Evolutionary conservation across 1,140 invertebrate genomes (phyloP).

Genomic region (Apocrypta bakeri): DNA sequence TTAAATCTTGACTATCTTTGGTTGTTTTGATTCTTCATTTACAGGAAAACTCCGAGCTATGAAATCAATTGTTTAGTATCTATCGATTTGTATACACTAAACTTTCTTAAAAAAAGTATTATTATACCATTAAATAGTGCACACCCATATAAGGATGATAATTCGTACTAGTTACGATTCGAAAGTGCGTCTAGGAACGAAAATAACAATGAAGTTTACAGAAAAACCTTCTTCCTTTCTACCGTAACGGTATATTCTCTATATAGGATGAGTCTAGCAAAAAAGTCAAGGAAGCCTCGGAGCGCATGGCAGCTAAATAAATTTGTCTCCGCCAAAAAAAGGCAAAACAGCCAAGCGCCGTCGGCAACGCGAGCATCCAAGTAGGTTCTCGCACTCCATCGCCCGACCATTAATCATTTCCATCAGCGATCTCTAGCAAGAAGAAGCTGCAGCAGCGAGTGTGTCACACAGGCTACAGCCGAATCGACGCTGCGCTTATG

Average conservation of each 20-base stretch:
- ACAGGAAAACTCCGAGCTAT: too few species aligned
- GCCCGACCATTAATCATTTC: constrained; percentile 1
- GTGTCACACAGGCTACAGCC: background rate
- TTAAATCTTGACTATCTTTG: too few species aligned
- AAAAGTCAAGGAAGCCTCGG: background rate
- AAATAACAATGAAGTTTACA: background rate
- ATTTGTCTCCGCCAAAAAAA: background rate
- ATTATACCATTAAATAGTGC: too few species aligned
- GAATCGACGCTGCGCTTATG: background rate
- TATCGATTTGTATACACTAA: too few species aligned
- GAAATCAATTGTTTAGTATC: too few species aligned
- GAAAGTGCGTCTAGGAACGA: background rate
- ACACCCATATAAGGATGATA: too few species aligned
- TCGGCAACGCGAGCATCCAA: background rate
- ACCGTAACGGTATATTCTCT: background rate
- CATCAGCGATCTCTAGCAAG: background rate
- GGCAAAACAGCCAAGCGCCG: background rate
- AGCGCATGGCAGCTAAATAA: background rate
- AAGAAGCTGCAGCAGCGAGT: background rate
- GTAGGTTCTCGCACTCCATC: background rate
- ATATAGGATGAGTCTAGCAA: background rate
- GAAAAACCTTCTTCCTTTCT: background rate
- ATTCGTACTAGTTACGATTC: too few species aligned
- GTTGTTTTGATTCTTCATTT: too few species aligned
- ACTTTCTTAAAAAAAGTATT: too few species aligned